phyloP scores from a whole-genome alignment of 2,797 vertebrate genomes.

The Cetoscarus ocellatus region DNA sequence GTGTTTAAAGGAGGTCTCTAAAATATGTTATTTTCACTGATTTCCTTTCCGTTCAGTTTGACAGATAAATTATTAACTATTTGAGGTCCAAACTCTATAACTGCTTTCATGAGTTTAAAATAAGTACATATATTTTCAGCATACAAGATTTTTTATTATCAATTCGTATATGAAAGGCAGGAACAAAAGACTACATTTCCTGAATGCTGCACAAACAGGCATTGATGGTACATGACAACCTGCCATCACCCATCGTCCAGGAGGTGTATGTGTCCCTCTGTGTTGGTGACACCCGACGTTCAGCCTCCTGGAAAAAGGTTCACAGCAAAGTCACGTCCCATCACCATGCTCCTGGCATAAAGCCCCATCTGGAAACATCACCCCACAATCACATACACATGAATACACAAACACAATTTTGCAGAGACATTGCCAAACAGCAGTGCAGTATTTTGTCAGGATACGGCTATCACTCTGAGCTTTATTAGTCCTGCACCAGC shows the following conservation, averaged over 20 bases:
- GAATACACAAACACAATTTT: constrained; percentile 22
- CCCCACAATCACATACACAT: not conserved
- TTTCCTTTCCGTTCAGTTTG: not conserved
- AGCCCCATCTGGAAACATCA: constrained; percentile 66
- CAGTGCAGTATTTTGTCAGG: constrained; percentile 25
- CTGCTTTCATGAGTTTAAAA: not conserved
- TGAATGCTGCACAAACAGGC: constrained; percentile 12
- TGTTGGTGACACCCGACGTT: constrained; percentile 21
- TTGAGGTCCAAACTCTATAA: not conserved
- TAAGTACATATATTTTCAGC: not conserved
- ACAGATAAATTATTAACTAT: not conserved
- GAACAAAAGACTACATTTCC: not conserved
- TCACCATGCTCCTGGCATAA: constrained; percentile 37
- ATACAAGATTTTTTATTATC: not conserved
- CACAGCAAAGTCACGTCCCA: constrained; percentile 51
- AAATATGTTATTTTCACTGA: not conserved
- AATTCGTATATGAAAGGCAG: not conserved
- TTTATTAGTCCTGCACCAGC: constrained; percentile 24
- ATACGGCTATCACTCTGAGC: constrained; percentile 26
- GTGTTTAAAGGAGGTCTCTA: constrained; percentile 5
- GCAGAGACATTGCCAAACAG: constrained; percentile 42
- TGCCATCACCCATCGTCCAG: constrained; percentile 38
- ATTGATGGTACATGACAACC: constrained; percentile 45
- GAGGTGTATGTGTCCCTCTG: constrained; percentile 4
- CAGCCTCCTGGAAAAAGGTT: constrained; percentile 35